These are phyloP conservation scores for Myotis myotis DNA, from an alignment of 2,797 vertebrate genomes.

Conservation along the genomic window DNA sequence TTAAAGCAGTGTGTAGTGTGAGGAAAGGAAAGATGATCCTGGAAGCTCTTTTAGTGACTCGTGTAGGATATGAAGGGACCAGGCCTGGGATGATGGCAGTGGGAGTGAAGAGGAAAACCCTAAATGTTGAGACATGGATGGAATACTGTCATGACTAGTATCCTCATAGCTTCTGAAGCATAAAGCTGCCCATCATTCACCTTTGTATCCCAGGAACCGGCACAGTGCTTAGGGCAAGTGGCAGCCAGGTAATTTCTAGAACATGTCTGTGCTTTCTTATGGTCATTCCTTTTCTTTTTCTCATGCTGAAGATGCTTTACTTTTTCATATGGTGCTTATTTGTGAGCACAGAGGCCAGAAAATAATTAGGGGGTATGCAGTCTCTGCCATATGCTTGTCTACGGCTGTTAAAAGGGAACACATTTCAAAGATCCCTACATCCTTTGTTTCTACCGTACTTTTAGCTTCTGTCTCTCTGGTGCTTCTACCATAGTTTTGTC, in stretches of 20 bases:
- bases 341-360: constrained; percentile 50
- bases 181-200: background rate
- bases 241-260: background rate
- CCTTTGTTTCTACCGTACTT: constrained; percentile 52
- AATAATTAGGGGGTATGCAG: constrained; percentile 15
- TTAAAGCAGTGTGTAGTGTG: background rate
- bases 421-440: constrained; percentile 57
- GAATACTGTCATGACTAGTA: background rate
- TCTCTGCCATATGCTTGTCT: constrained; percentile 33
- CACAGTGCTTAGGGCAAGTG: background rate
- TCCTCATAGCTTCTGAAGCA: background rate
- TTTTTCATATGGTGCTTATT: constrained; percentile 10
- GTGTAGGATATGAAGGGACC: background rate
- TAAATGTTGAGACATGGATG: background rate
- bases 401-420: constrained; percentile 60
- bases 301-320: background rate
- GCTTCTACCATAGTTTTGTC: constrained; percentile 28
- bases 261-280: constrained; percentile 16
- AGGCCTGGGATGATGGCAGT: background rate
- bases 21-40: background rate
- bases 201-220: background rate
- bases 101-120: background rate
- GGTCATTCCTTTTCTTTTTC: constrained; percentile 14
- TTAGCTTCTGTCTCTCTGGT: constrained; percentile 43
- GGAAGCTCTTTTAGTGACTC: background rate